phyloP scores from a whole-genome alignment of 64 coral and sea anemone species.

The Pachyseris speciosa region DNA sequence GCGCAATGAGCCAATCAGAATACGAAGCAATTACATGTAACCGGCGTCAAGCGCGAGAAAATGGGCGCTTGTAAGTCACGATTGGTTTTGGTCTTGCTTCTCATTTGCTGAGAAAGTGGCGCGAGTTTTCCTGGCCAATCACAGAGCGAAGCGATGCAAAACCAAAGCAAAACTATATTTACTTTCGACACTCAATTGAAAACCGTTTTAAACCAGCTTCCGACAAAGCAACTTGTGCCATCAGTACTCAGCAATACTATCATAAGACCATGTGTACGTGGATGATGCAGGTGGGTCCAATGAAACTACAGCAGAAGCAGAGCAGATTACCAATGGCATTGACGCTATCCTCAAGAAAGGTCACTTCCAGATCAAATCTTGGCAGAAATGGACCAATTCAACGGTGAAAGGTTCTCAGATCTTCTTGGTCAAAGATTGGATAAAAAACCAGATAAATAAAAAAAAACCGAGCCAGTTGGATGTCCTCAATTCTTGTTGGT shows the following conservation, averaged over 20 bases:
- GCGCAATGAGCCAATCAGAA: too few relatives aligned
- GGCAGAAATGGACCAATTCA: constrained; percentile 23
- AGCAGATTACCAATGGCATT: constrained; percentile 12
- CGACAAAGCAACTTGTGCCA: constrained; percentile 26
- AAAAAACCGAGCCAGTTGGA: constrained; percentile 30
- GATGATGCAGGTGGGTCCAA: constrained; percentile 75
- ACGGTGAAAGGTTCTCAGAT: constrained; percentile 13
- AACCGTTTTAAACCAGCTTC: constrained; percentile 41
- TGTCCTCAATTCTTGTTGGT: constrained; percentile 49
- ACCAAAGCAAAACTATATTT: too few relatives aligned
- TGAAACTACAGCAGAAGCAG: not conserved
- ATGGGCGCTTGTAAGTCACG: too few relatives aligned
- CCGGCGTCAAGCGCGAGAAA: too few relatives aligned
- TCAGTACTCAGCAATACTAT: constrained; percentile 13
- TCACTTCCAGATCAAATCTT: constrained; percentile 29
- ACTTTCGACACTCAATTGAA: too few relatives aligned
- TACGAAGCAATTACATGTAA: too few relatives aligned
- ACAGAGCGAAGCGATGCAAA: too few relatives aligned
- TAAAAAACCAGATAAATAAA: not conserved
- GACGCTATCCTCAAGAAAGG: not conserved
- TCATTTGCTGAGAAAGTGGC: too few relatives aligned
- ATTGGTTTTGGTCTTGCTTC: too few relatives aligned
- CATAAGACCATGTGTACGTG: constrained; percentile 47
- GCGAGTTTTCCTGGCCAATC: too few relatives aligned
- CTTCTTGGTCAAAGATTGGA: constrained; percentile 25